These are phyloP conservation scores for Callimorpha dominula DNA, from an alignment of 2,888 invertebrate species.

Conservation along the genomic window DNA sequence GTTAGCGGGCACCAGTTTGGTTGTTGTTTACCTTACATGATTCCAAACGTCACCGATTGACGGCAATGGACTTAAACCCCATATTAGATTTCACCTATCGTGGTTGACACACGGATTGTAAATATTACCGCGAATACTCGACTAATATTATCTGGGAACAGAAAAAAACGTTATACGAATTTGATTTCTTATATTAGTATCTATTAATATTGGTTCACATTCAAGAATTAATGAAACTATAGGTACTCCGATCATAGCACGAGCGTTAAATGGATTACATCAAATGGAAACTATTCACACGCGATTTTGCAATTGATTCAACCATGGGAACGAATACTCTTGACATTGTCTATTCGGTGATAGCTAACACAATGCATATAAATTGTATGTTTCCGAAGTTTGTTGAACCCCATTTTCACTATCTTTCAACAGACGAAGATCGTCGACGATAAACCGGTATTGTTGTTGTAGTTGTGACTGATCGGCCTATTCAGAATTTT, in stretches of 20 bases:
- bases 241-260: background rate
- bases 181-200: background rate
- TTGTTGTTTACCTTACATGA: no score
- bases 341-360: background rate
- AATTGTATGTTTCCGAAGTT: background rate
- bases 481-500: no score
- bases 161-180: background rate
- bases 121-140: no score
- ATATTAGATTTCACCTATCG: background rate
- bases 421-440: background rate
- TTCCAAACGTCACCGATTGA: background rate
- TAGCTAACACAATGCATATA: background rate
- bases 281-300: conserved; percentile 3
- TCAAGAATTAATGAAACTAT: background rate
- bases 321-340: background rate
- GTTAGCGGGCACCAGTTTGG: no score
- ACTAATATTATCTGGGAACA: no score
- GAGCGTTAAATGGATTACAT: conserved; percentile 12
- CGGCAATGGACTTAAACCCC: background rate
- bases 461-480: no score
- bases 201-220: background rate
- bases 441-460: background rate
- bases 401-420: background rate
- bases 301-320: conserved; percentile 1
- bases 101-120: no score